Base-by-base conservation (phyloP, 1,140 invertebrate genomes). In the Drosophila bocki region DNA sequence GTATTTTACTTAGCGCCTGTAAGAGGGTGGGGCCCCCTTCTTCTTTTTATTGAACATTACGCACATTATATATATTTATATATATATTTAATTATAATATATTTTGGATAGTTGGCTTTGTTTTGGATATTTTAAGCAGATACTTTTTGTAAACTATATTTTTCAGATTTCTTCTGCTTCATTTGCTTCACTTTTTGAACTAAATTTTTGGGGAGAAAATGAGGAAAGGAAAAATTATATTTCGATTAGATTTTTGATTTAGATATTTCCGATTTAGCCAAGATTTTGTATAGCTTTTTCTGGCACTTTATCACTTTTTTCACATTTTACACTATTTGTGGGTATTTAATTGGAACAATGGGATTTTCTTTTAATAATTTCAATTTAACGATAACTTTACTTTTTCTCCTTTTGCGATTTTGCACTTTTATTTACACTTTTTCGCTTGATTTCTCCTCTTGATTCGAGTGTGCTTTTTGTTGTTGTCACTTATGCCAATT, bases 21-120 rank as follows among this genome's bases (percentile, higher is more conserved):
- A 71, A 77, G 92, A 92, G 86, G 91, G 83, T 80, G 84, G 85
- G 78, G 85, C 78, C 82, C 77, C 77, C 91, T 91, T 90, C 77
- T 42, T 80, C 82, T 90, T 54, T 54, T 54, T 91, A 85, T 83
- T 82, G 32, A 91, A 65, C 75, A 71, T 70, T 65, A 58, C 57
- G 35, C 56, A 44, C 63, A 62, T 54, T 54, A 54, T 54, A 39
- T 53, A 19, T 11, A 11, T 50, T 29, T 50, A 51, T 51, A 47
- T 26, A 9, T 53, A 19, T 19, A 48, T 35, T 53, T 19, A 7
- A 19, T 19, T 54, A 53, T 35, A 53, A 53, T 35, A 53, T 53
- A 15, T 22, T 12, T 19, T 37, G 33, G 13, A 37, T 54, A 39
- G 53, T 54, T 53, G 29, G 29, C 50, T 54, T 54, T 54, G 53